phyloP scores from a whole-genome alignment of 2,113 vertebrate species.

The Lepus timidus region DNA sequence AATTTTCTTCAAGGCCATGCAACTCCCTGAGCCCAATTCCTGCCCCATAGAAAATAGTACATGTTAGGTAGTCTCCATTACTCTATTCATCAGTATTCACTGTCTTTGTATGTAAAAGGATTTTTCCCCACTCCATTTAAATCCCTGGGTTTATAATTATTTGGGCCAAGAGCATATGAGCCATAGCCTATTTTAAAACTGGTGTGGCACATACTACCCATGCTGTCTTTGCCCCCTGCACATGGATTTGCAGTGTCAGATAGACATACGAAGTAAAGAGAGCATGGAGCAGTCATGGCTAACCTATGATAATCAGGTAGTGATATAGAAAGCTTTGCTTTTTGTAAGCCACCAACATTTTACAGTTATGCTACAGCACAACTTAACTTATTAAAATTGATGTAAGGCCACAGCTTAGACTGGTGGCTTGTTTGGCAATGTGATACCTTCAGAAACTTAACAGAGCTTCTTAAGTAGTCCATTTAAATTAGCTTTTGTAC shows the following conservation, averaged over 20 bases:
- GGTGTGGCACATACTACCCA: rapidly evolving
- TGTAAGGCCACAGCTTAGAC: background rate
- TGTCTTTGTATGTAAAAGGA: background rate
- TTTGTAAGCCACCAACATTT: background rate
- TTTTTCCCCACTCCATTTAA: background rate
- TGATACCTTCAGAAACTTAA: background rate
- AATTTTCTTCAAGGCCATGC: background rate
- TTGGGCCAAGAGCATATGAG: background rate
- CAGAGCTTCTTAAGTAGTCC: background rate
- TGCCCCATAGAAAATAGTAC: background rate
- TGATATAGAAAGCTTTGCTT: background rate
- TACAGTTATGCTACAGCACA: background rate
- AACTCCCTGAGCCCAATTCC: background rate
- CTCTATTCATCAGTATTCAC: background rate
- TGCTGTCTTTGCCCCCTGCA: background rate
- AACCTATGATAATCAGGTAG: too few species aligned
- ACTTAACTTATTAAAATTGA: background rate
- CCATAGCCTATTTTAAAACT: background rate
- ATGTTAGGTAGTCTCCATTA: background rate
- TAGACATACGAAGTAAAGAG: background rate
- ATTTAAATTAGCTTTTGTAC: background rate
- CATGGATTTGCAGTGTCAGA: background rate
- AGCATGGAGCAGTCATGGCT: background rate
- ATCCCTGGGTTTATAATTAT: background rate
- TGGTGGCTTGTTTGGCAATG: background rate